Conservation (phyloP, 1,140 invertebrate species). For the Papilio dardanus region DNA sequence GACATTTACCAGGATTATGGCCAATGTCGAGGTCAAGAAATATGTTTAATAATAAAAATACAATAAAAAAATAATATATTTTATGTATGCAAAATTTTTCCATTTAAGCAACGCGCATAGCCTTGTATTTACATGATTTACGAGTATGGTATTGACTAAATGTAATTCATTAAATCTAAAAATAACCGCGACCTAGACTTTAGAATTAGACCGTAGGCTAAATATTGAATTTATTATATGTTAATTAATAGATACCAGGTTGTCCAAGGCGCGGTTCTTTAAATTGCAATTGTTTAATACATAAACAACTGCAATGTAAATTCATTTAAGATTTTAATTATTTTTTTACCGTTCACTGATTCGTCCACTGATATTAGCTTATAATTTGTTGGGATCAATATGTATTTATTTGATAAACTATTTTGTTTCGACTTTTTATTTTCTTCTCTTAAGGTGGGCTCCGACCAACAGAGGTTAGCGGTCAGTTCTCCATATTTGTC, state of each 20-base stretch:
- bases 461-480: no score
- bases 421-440: no score
- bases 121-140: neutral
- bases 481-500: no score
- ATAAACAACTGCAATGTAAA: neutral
- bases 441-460: no score
- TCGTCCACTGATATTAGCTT: neutral
- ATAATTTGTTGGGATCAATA: no score
- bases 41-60: neutral
- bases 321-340: neutral
- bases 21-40: neutral
- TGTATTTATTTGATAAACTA: no score
- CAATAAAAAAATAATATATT: no score
- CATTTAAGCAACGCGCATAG: no score
- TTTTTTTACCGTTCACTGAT: neutral
- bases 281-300: neutral
- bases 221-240: slow-evolving; percentile 3
- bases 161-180: neutral
- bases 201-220: neutral
- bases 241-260: neutral
- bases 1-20: neutral
- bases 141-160: neutral
- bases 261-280: neutral
- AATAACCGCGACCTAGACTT: neutral
- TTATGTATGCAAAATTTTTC: no score